phyloP scores from a whole-genome alignment of 2,888 invertebrate species.

The Lordiphosa andalusiaca region DNA sequence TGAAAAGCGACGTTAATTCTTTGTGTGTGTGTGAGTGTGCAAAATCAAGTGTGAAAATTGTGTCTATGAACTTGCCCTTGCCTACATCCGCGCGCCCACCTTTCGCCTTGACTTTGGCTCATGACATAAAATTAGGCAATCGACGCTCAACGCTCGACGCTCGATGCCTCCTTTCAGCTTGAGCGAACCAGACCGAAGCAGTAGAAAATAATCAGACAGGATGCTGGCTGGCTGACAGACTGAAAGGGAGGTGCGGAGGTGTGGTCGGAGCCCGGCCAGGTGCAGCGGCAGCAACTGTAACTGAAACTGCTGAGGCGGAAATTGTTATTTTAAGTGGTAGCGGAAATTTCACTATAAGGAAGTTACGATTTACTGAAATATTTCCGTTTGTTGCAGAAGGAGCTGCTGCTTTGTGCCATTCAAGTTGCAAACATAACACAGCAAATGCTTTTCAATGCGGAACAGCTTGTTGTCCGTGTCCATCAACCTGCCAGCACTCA shows the following conservation, averaged over 20 bases:
- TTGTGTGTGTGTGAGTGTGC: slow-evolving; percentile 33
- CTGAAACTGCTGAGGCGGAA: slow-evolving; percentile 59
- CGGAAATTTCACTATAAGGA: slow-evolving; percentile 69
- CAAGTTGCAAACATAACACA: slow-evolving; percentile 1
- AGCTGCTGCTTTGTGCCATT: slow-evolving; percentile 6
- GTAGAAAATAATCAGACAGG: slow-evolving; percentile 48
- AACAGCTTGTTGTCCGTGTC: slow-evolving; percentile 5
- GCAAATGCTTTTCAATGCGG: slow-evolving; percentile 4
- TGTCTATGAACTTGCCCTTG: slow-evolving; percentile 49
- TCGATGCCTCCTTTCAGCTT: slow-evolving; percentile 37
- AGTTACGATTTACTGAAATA: slow-evolving; percentile 70
- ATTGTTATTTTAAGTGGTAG: slow-evolving; percentile 71
- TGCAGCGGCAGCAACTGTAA: slow-evolving; percentile 35
- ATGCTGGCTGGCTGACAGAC: slow-evolving; percentile 24
- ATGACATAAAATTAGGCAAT: slow-evolving; percentile 55
- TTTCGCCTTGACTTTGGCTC: slow-evolving; percentile 11
- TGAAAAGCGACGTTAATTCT: slow-evolving; percentile 68
- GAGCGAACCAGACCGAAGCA: slow-evolving; percentile 31
- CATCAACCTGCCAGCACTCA: too few relatives aligned
- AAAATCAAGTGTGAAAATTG: slow-evolving; percentile 65
- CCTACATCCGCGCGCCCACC: slow-evolving; percentile 4
- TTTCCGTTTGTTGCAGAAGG: slow-evolving; percentile 46
- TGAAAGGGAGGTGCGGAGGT: not conserved
- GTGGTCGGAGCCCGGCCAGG: slow-evolving; percentile 31
- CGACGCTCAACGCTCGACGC: slow-evolving; percentile 34